A percentile compares a stretch with the other conserved stretches of the same genome.
Evolutionary conservation across 2,113 vertebrate genomes (phyloP).

Genomic region (Zingel zingel): DNA sequence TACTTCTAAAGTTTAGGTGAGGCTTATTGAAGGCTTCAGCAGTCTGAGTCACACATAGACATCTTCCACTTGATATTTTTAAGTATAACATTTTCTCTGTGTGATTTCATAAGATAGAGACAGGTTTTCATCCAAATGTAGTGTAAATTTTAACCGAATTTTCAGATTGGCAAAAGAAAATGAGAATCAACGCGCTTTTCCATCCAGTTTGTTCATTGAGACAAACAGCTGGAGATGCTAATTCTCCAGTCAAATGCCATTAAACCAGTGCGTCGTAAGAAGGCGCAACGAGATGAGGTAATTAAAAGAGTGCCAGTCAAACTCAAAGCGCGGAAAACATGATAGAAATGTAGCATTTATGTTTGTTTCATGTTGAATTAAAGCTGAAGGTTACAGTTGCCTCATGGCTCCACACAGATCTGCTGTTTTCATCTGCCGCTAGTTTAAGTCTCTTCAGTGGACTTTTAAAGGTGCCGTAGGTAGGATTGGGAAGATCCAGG

Average conservation of each 20-base stretch:
- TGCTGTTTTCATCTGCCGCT: not conserved
- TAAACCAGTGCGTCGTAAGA: conserved; percentile 11
- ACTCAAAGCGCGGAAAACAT: not conserved
- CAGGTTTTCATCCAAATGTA: not conserved
- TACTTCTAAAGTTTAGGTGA: not conserved
- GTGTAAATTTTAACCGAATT: not conserved
- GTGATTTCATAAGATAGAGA: not conserved
- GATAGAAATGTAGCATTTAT: not conserved
- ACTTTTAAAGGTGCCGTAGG: not conserved
- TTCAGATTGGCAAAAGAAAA: not conserved
- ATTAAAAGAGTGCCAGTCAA: not conserved
- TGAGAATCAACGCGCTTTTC: not conserved
- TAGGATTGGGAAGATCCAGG: no score
- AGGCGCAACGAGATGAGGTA: not conserved
- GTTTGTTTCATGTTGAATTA: not conserved
- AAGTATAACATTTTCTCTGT: no score
- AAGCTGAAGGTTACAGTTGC: not conserved
- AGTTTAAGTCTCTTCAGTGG: not conserved
- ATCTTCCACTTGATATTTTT: not conserved
- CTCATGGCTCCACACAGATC: not conserved
- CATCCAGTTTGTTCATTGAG: not conserved
- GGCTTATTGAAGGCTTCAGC: not conserved
- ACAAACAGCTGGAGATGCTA: not conserved
- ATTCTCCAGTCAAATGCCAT: not conserved
- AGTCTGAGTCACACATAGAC: not conserved